phyloP scores from a whole-genome alignment of 2,888 invertebrate genomes.

The Thyatira batis region DNA sequence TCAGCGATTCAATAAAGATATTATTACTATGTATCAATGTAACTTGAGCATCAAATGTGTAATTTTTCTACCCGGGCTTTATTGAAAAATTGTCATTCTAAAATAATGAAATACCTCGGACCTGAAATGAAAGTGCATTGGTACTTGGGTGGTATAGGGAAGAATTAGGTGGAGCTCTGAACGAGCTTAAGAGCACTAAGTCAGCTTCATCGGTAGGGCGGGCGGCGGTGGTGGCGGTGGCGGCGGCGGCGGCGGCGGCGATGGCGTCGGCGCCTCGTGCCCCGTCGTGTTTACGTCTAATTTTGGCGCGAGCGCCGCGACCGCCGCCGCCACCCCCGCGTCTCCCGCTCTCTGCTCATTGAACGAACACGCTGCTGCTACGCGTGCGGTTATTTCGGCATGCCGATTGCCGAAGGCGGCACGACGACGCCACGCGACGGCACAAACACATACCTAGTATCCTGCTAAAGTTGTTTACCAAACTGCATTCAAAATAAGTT shows the following conservation, averaged over 20 bases:
- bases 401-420: slow-evolving; percentile 27
- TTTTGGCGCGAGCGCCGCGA: slow-evolving; percentile 80
- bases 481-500: background rate
- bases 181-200: slow-evolving; percentile 30
- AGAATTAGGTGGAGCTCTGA: no score
- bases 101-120: no score
- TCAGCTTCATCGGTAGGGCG: slow-evolving; percentile 25
- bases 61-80: no score
- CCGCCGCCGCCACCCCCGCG: slow-evolving; percentile 54
- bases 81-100: no score
- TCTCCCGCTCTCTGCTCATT: slow-evolving; percentile 68
- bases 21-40: background rate
- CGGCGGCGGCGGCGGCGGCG: slow-evolving; percentile 17
- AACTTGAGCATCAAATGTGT: background rate
- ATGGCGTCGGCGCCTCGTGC: slow-evolving; percentile 70
- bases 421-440: slow-evolving; percentile 42
- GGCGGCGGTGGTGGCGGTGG: background rate
- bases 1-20: background rate
- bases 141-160: no score
- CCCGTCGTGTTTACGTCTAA: slow-evolving; percentile 80
- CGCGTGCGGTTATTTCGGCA: slow-evolving; percentile 76
- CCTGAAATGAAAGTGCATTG: background rate
- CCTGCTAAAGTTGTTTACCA: background rate
- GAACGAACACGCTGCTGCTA: slow-evolving; percentile 71
- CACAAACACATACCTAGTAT: slow-evolving; percentile 24